phyloP scores from a whole-genome alignment of 2,113 vertebrate genomes.

The Bubalus kerabau region DNA sequence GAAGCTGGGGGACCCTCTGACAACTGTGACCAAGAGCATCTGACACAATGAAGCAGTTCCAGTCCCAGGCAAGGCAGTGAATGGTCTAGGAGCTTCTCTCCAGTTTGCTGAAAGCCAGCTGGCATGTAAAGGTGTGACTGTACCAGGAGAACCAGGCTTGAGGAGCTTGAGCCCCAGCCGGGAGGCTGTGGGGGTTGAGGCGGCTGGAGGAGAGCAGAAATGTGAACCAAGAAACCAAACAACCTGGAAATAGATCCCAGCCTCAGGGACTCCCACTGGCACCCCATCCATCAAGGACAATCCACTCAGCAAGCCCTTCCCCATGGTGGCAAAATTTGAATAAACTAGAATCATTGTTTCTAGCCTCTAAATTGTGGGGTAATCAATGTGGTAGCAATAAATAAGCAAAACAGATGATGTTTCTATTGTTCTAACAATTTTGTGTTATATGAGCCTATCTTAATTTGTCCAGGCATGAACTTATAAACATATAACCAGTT shows the following conservation, averaged over 20 bases:
- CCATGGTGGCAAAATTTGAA: background rate
- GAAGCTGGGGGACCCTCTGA: too few species aligned
- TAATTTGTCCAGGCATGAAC: background rate
- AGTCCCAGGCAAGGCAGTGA: background rate
- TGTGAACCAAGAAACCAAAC: background rate
- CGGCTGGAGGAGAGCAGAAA: accelerated
- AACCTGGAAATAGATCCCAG: background rate
- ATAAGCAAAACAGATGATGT: background rate
- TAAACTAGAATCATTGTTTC: background rate
- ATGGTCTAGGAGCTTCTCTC: background rate
- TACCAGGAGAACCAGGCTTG: background rate
- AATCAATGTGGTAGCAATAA: background rate
- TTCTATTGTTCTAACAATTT: background rate
- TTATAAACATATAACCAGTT: background rate
- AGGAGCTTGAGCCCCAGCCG: background rate
- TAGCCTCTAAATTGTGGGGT: background rate
- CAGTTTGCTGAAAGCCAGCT: background rate
- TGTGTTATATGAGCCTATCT: background rate
- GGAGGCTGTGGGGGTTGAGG: background rate
- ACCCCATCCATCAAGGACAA: background rate
- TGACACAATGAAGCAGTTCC: background rate
- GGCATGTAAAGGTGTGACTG: background rate
- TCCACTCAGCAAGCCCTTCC: background rate
- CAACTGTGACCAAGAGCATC: background rate
- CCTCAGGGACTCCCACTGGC: background rate